A percentile compares a stretch with the other conserved stretches of the same genome.
Conservation (phyloP, 2,888 invertebrate species). For the Catocala fraxini region DNA sequence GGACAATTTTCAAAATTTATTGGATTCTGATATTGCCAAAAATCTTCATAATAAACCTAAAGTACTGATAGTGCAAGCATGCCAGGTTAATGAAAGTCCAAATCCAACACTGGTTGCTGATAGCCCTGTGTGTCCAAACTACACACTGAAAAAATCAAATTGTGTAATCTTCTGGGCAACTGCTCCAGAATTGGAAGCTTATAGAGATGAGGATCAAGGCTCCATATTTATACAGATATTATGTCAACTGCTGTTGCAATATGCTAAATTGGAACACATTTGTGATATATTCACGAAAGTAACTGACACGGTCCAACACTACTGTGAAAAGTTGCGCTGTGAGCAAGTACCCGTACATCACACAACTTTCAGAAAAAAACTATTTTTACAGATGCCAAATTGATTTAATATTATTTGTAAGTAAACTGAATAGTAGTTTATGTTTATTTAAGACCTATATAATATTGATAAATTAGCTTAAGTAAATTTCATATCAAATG, state of each 20-base stretch:
- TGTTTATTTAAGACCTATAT: no score
- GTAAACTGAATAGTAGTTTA: not conserved
- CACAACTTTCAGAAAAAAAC: conserved; percentile 72
- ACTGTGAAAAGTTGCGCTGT: conserved; percentile 56
- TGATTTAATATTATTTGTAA: not conserved
- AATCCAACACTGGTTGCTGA: conserved; percentile 65
- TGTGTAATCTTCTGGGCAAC: conserved; percentile 81
- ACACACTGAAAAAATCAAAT: conserved; percentile 69
- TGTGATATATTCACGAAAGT: conserved; percentile 77
- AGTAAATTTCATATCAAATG: no score
- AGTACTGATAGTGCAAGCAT: conserved; percentile 78
- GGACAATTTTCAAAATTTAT: conserved; percentile 72
- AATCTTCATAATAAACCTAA: conserved; percentile 73
- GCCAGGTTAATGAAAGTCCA: conserved; percentile 69
- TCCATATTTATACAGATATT: conserved; percentile 79
- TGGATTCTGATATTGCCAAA: conserved; percentile 70
- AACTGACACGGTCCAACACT: conserved; percentile 60
- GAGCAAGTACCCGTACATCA: conserved; percentile 75
- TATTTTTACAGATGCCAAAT: conserved; percentile 66
- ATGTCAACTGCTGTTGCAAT: conserved; percentile 63
- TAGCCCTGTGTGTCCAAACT: conserved; percentile 54
- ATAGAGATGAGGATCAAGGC: conserved; percentile 68
- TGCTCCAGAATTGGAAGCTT: conserved; percentile 78
- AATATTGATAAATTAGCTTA: no score
- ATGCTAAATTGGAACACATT: conserved; percentile 66